Percentiles rank a stretch among this genome's conserved stretches.
These are phyloP conservation scores for Pogoniulus pusillus DNA, from an alignment of 2,797 vertebrate species.

Conservation along the genomic window DNA sequence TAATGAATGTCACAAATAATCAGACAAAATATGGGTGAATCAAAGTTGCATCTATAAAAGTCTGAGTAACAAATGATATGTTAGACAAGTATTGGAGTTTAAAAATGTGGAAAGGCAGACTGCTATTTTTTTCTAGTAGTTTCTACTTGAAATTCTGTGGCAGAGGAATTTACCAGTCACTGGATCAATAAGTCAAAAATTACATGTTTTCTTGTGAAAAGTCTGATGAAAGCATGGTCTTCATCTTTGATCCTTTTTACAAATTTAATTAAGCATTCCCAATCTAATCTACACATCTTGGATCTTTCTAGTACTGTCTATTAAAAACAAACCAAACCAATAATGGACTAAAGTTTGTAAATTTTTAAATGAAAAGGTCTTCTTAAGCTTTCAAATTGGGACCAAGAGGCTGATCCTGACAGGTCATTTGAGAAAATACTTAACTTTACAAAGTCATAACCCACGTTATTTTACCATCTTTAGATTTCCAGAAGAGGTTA, in stretches of 20 bases:
- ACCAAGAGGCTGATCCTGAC: background rate
- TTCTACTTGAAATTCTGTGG: constrained; percentile 6
- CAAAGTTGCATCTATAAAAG: constrained; percentile 7
- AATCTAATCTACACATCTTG: background rate
- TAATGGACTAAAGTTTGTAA: background rate
- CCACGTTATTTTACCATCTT: background rate
- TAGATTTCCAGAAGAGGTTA: background rate
- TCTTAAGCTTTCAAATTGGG: background rate
- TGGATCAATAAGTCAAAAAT: background rate
- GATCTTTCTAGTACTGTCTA: background rate
- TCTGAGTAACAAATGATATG: constrained; percentile 14
- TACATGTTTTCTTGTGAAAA: background rate
- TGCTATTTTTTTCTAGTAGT: background rate
- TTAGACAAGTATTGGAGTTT: background rate
- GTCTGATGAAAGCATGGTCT: background rate
- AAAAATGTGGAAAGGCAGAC: background rate
- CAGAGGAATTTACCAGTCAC: background rate
- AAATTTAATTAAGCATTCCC: background rate
- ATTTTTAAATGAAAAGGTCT: background rate
- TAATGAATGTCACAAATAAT: constrained; percentile 59
- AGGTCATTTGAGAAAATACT: background rate
- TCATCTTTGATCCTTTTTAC: background rate
- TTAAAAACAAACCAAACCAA: background rate
- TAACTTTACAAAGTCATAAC: background rate
- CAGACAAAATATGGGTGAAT: constrained; percentile 40